Conservation (phyloP, 1,140 invertebrate species). For the Nomia melanderi region DNA sequence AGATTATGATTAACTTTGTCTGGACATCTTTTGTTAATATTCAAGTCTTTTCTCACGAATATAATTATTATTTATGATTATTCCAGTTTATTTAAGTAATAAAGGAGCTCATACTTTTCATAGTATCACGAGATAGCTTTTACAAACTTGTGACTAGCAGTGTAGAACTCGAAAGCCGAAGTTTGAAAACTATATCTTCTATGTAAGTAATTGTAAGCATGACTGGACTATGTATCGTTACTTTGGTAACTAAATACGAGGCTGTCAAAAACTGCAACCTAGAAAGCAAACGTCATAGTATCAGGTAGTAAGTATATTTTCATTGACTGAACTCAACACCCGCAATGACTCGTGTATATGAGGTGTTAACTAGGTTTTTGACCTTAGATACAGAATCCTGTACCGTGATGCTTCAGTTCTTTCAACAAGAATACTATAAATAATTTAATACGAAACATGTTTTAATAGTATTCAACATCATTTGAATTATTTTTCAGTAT, state of each 20-base stretch:
- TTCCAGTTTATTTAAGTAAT: too few species aligned
- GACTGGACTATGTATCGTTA: constrained; percentile 72
- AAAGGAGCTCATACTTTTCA: too few species aligned
- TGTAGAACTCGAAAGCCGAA: constrained; percentile 53
- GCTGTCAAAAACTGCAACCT: constrained; percentile 76
- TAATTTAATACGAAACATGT: not conserved
- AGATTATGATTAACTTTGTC: too few species aligned
- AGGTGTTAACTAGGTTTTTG: constrained; percentile 61
- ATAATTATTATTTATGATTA: too few species aligned
- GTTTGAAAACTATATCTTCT: constrained; percentile 73
- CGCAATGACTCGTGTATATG: constrained; percentile 73
- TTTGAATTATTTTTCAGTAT: too few species aligned
- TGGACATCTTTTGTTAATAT: too few species aligned
- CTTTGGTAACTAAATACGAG: constrained; percentile 60
- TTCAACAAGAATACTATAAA: not conserved
- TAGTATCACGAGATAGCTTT: too few species aligned
- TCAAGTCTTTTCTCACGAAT: too few species aligned
- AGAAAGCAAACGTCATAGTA: constrained; percentile 77
- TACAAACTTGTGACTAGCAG: not conserved
- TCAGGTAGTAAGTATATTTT: constrained; percentile 78
- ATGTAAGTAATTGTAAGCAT: too few species aligned
- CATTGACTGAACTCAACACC: constrained; percentile 71
- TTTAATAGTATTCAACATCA: too few species aligned
- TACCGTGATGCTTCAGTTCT: not conserved
- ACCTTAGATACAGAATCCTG: constrained; percentile 56